Percentiles rank a stretch among this genome's conserved stretches.
Evolutionary conservation across 2,113 vertebrate genomes (phyloP).

Genomic region (Crotalus viridis): DNA sequence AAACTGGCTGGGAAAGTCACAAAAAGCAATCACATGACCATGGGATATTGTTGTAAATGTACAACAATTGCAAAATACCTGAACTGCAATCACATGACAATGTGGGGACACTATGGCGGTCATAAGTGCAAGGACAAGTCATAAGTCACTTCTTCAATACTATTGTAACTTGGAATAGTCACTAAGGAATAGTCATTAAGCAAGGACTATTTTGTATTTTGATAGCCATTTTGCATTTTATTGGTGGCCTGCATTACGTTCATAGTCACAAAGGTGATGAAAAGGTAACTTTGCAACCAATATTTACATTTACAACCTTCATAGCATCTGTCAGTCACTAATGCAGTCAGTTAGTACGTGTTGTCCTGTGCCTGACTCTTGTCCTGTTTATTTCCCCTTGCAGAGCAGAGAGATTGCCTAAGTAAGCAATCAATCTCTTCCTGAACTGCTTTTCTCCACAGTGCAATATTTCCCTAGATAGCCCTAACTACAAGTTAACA

Average conservation of each 20-base stretch:
- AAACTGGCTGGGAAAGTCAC: not conserved
- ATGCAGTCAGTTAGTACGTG: not conserved
- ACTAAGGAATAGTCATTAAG: not conserved
- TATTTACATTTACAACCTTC: not conserved
- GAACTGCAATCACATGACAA: not conserved
- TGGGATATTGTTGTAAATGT: not conserved
- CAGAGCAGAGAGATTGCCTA: not conserved
- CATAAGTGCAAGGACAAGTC: not conserved
- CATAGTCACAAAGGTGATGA: not conserved
- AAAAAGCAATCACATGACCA: not conserved
- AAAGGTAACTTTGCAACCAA: not conserved
- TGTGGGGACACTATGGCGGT: not conserved
- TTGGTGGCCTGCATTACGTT: not conserved
- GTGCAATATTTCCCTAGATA: not conserved
- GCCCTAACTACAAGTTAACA: not conserved
- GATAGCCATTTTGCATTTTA: not conserved
- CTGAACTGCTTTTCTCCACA: not conserved
- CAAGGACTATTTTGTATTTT: not conserved
- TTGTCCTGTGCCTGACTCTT: not conserved
- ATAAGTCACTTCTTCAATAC: not conserved
- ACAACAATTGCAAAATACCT: not conserved
- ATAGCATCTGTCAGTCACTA: not conserved
- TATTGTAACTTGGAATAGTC: not conserved
- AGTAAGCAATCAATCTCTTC: not conserved
- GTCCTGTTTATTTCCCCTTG: not conserved